Percentiles rank a stretch among this genome's conserved stretches.
These are phyloP conservation scores for Trachurus trachurus DNA, from an alignment of 2,797 vertebrate genomes.

Conservation along the genomic window DNA sequence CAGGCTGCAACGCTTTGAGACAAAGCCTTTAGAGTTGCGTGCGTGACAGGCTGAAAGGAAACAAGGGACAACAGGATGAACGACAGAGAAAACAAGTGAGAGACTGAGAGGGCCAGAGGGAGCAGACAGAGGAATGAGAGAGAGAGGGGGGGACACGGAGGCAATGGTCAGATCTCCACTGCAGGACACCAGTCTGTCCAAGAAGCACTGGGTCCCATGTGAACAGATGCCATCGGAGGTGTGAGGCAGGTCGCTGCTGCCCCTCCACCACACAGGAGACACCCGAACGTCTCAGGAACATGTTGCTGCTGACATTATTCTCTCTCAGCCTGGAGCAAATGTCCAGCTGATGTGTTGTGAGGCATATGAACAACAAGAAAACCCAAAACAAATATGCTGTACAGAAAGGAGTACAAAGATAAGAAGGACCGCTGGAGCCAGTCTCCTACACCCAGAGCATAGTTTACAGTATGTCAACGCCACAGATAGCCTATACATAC, in stretches of 20 bases:
- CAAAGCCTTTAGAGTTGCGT: conserved; percentile 53
- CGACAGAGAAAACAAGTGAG: conserved; percentile 52
- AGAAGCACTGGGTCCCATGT: neutral
- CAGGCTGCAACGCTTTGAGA: conserved; percentile 62
- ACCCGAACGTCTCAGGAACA: neutral
- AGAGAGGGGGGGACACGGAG: conserved; percentile 17
- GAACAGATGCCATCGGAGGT: neutral
- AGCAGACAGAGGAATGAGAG: conserved; percentile 28
- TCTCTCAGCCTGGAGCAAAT: neutral
- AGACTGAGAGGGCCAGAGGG: conserved; percentile 36
- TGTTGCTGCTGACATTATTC: neutral
- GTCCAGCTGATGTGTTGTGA: neutral
- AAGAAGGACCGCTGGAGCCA: neutral
- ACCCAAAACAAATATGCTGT: neutral
- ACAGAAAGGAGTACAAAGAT: no score
- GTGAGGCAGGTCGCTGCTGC: neutral
- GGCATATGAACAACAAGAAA: neutral
- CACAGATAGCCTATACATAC: neutral
- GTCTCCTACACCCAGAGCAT: neutral
- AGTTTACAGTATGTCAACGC: neutral
- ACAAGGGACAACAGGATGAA: conserved; percentile 53
- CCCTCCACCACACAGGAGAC: neutral
- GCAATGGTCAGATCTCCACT: neutral
- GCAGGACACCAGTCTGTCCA: no score
- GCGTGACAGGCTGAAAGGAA: conserved; percentile 55